A percentile compares a stretch with the other conserved stretches of the same genome.
Evolutionary conservation across 2,888 invertebrate species (phyloP).

Genomic region (Hypsopygia costalis): DNA sequence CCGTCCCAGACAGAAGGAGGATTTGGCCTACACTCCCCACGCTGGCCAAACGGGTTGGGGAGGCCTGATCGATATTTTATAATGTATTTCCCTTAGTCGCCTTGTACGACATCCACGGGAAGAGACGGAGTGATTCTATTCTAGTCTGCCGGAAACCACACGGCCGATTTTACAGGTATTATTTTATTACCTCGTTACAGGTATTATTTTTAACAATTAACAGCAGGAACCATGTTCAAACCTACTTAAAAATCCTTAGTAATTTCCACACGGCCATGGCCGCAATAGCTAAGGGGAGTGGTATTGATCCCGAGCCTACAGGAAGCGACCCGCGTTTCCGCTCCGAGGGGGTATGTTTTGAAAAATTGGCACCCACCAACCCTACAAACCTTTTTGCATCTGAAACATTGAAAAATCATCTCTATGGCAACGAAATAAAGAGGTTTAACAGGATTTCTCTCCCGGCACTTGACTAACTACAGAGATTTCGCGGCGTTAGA

Average conservation of each 20-base stretch:
- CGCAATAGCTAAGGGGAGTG: conserved; percentile 55
- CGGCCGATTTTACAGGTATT: no score
- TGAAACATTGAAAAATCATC: conserved; percentile 36
- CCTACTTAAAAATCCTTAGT: conserved; percentile 10
- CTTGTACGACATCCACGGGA: no score
- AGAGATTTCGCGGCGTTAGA: conserved; percentile 35
- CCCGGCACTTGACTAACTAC: conserved; percentile 24
- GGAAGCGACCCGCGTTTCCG: conserved; percentile 68
- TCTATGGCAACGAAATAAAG: conserved; percentile 32
- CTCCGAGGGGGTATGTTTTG: conserved; percentile 66
- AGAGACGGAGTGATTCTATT: no score
- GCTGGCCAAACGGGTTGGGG: no score
- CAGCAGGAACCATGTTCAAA: no score
- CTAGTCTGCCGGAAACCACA: no score
- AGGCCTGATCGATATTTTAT: no score
- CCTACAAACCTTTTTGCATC: conserved; percentile 36
- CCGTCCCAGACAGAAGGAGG: no score
- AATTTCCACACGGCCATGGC: conserved; percentile 45
- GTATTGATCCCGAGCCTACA: conserved; percentile 74
- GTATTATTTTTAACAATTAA: no score
- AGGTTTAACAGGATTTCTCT: conserved; percentile 13
- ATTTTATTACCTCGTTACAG: no score
- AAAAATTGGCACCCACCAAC: conserved; percentile 74
- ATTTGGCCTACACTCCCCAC: no score
- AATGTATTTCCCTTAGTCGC: no score